Evolutionary conservation across 2,888 invertebrate species (phyloP), one percentile per base, ranked within the genome.

Genomic region (Acleris cristana): DNA sequence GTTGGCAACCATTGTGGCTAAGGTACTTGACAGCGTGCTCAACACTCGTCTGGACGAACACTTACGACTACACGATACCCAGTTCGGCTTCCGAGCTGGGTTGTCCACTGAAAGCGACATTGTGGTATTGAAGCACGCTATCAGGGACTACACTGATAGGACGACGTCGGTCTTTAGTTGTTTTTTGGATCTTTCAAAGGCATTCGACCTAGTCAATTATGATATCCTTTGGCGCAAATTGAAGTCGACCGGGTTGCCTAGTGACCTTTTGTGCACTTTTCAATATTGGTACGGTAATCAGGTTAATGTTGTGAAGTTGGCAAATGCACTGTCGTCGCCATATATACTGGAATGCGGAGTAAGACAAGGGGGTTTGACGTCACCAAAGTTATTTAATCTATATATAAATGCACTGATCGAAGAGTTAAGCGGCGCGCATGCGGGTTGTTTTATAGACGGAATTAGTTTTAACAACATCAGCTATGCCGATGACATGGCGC

Each of bases 321-420:
- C 51, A 44, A 44, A 44, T 44, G 44, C 44, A 44, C 4, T 44
- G 16, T 44, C 44, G 14, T 44, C 44, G 5, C 44, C 44, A 16
- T 44, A 44, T 44, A 5, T 44, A 16, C 16, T 44, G 44, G 44
- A 14, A 44, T 52, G 23, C 2, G 51, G 54, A 18, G 54, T 54
- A 8, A 54, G 54, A 30, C 54, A 54, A 18, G 54, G 54, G n/a
- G 54, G 34, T 6, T n/a, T 54, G n/a, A 30, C 34, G 18, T 54
- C 54, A 18, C 54, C 54, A 7, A 51, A 51, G 51, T 21, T 51
- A 51, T 51, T 51, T 51, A 51, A 51, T 51, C n/a, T 51, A 10
- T 51, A 51, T 4, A 51, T 51, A 14, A 21, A 23, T 51, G 51
- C 51, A 21, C 19, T 51, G 51, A 51, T 51, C 51, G 51, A 51